These are phyloP conservation scores for Fragum fragum DNA, from an alignment of 2,888 invertebrate genomes.

Conservation along the genomic window DNA sequence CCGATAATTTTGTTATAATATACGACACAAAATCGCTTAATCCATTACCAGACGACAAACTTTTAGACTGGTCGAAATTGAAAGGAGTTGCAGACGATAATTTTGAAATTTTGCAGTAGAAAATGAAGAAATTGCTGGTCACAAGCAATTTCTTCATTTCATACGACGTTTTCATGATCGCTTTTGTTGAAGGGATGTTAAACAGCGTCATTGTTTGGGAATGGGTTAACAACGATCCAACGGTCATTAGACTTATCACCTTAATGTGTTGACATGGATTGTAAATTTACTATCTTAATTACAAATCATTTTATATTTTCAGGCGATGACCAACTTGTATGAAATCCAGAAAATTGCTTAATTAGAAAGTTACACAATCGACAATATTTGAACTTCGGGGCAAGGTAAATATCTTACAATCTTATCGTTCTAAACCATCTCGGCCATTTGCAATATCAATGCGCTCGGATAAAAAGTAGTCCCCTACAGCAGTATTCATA, in stretches of 20 bases:
- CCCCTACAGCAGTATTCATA: constrained; percentile 7
- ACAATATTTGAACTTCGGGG: not conserved
- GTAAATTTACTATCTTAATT: not conserved
- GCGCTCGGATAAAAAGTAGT: constrained; percentile 18
- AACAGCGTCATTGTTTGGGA: too few species aligned
- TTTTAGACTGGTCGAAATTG: too few species aligned
- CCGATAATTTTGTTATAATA: too few species aligned
- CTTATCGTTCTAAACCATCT: constrained; percentile 17
- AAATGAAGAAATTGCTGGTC: too few species aligned
- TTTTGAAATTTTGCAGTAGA: too few species aligned
- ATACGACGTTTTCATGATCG: too few species aligned
- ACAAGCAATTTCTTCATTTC: too few species aligned
- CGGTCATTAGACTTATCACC: not conserved
- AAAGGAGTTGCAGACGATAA: too few species aligned
- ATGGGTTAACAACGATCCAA: too few species aligned
- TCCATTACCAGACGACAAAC: too few species aligned
- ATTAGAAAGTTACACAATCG: constrained; percentile 21
- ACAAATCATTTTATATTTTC: constrained; percentile 17
- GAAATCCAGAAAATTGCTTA: constrained; percentile 18
- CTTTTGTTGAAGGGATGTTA: too few species aligned
- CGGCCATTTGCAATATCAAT: constrained; percentile 25
- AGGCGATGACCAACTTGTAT: not conserved
- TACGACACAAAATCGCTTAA: too few species aligned
- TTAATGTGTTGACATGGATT: not conserved
- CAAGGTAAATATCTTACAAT: constrained; percentile 26